Evolutionary conservation across 2,797 vertebrate species (phyloP), one percentile per base, ranked within the genome.

Genomic region (Gymnoscopelus microlampas): DNA sequence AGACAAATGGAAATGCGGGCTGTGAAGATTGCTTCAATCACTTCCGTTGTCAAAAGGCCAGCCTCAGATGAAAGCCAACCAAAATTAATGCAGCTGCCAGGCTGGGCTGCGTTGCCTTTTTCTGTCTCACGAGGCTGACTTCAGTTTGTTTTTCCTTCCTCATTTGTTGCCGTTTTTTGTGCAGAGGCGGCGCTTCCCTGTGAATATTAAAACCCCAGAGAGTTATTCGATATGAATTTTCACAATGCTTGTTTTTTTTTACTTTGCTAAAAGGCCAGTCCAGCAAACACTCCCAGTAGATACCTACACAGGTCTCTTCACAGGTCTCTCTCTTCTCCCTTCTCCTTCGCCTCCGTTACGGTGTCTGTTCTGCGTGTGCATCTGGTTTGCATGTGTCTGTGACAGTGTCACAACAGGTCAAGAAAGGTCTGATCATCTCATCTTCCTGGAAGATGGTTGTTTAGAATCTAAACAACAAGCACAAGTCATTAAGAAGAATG

Each of bases 41-140:
- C 71, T 79, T 78, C 76, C 74, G 51, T 87, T 87, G 86, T 89
- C 84, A 84, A 88, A 88, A 83, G 82, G 80, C 87, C 79, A 87
- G 78, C 55, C 23, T 59, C 66, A 69, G 80, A 89, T 83, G 78
- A 87, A 86, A 87, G 80, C 67, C 76, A 80, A 84, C 75, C 68
- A 77, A 86, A 82, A 86, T 68, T 63, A 77, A 59, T 53, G 67
- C 75, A 76, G 87, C 87, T 89, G 81, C 86, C 80, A 85, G 81
- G 84, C 75, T 82, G 54, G 70, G 65, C 56, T 48, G 71, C 77
- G 77, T 80, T 68, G 72, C 79, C 73, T 76, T 76, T 47, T 77
- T 64, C 15, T 24, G 49, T 83, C 88, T 88, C 82, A 39, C 73
- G 86, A 81, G 80, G 67, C 62, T 63, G 24, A 56, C 73, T 75